Evolutionary conservation across 2,797 vertebrate genomes (phyloP).

Genomic region (Lepidocolaptes lacrymiger): DNA sequence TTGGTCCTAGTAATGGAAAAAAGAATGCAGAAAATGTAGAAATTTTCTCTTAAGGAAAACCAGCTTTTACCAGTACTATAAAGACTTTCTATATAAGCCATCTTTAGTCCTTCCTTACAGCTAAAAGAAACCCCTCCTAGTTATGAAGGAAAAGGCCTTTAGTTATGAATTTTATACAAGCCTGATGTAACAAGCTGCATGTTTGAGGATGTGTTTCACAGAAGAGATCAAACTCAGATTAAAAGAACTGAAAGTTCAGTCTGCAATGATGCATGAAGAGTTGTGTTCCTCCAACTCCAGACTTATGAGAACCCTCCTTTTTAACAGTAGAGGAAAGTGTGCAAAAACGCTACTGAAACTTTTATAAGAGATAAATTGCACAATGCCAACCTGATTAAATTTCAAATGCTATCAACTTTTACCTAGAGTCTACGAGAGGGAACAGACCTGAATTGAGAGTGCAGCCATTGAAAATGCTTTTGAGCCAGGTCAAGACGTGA

Average conservation of each 20-base stretch:
- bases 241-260: background rate
- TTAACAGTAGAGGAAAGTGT: slow-evolving; percentile 26
- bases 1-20: background rate
- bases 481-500: slow-evolving; percentile 8
- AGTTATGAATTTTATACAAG: background rate
- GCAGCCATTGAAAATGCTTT: slow-evolving; percentile 39
- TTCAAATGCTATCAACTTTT: slow-evolving; percentile 70
- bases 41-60: background rate
- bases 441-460: slow-evolving; percentile 50
- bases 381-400: slow-evolving; percentile 70
- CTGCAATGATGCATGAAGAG: background rate
- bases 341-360: slow-evolving; percentile 57
- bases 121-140: background rate
- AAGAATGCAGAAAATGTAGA: background rate
- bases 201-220: background rate
- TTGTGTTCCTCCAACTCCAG: background rate
- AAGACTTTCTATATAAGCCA: background rate
- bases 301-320: slow-evolving; percentile 41
- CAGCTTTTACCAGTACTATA: background rate
- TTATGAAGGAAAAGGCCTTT: background rate
- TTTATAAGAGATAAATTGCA: slow-evolving; percentile 66
- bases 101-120: background rate
- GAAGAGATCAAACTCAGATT: background rate
- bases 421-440: background rate
- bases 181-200: background rate